phyloP scores from a whole-genome alignment of 2,797 vertebrate genomes.

The Thripadectes ignobilis region DNA sequence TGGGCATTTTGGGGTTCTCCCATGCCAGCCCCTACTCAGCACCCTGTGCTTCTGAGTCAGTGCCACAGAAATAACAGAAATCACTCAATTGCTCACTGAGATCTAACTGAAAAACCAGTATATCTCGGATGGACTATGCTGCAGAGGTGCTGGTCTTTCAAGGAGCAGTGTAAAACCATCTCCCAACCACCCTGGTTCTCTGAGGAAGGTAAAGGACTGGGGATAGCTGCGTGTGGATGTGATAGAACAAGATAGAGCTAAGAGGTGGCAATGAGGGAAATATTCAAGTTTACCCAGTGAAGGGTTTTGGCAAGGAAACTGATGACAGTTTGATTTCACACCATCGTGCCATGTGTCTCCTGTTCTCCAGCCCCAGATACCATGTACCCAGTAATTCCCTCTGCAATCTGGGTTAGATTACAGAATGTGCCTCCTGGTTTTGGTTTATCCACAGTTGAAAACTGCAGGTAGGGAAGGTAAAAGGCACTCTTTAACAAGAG shows the following conservation, averaged over 20 bases:
- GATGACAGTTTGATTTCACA: constrained; percentile 47
- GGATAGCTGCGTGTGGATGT: background rate
- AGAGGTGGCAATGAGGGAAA: background rate
- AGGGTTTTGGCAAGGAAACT: constrained; percentile 21
- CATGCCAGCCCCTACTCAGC: background rate
- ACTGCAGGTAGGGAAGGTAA: background rate
- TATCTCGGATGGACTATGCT: background rate
- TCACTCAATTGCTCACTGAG: background rate
- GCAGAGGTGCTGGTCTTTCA: background rate
- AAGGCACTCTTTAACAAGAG: background rate
- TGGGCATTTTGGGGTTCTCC: background rate
- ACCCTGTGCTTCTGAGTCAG: background rate
- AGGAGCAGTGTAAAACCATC: background rate
- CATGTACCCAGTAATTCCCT: background rate
- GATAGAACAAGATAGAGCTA: background rate
- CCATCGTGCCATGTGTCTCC: background rate
- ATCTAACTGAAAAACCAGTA: background rate
- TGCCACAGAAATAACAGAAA: background rate
- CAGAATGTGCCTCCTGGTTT: constrained; percentile 45
- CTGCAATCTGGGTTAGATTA: constrained; percentile 29
- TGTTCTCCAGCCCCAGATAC: background rate
- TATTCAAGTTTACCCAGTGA: background rate
- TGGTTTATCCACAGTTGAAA: constrained; percentile 41
- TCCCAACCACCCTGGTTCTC: background rate
- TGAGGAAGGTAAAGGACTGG: background rate